Evolutionary conservation across 2,888 invertebrate genomes (phyloP).

Genomic region (Ichneumon xanthorius): DNA sequence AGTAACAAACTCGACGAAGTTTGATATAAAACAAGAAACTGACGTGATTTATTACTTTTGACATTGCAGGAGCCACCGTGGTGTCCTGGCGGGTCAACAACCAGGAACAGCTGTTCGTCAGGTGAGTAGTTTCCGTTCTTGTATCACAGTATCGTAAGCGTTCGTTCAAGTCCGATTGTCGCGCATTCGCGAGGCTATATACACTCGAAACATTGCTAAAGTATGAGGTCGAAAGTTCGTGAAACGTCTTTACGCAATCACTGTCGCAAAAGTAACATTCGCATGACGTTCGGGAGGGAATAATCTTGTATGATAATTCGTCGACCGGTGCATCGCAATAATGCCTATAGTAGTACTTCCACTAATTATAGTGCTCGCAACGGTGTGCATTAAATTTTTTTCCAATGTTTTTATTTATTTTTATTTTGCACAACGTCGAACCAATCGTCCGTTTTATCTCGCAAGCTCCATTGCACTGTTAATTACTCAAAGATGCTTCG

Average conservation of each 20-base stretch:
- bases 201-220: constrained; percentile 23
- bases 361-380: not conserved
- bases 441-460: constrained; percentile 30
- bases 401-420: no score
- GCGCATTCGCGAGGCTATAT: constrained; percentile 12
- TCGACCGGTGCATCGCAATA: constrained; percentile 24
- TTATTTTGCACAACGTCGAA: not conserved
- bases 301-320: constrained; percentile 41
- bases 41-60: constrained; percentile 65
- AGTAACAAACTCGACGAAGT: not conserved
- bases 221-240: constrained; percentile 57
- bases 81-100: constrained; percentile 98
- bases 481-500: constrained; percentile 33
- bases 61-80: constrained; percentile 95
- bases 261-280: constrained; percentile 33
- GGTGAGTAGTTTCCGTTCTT: constrained; percentile 87
- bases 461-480: constrained; percentile 37
- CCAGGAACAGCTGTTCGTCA: constrained; percentile 98
- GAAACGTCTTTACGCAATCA: constrained; percentile 53
- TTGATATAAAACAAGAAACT: not conserved
- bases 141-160: not conserved
- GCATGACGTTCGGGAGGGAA: constrained; percentile 17
- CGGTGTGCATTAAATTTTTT: not conserved
- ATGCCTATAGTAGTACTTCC: not conserved
- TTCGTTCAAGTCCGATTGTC: not conserved